A percentile compares a stretch with the other conserved stretches of the same genome.
These are phyloP conservation scores for Ardeotis arabs DNA, from an alignment of 2,113 vertebrate species.

Conservation along the genomic window DNA sequence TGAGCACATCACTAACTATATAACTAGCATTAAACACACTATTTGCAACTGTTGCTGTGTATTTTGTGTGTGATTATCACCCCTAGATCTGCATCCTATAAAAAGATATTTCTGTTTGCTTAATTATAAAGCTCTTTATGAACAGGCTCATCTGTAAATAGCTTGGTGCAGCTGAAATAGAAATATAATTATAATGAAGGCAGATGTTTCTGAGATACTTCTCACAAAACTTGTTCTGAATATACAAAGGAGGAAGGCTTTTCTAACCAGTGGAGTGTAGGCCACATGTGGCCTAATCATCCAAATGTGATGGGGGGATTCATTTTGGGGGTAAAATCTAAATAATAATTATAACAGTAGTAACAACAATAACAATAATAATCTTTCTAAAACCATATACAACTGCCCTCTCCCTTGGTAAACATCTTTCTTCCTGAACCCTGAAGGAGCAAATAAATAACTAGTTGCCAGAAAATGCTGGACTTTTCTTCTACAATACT, in stretches of 20 bases:
- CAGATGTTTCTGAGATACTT: constrained; percentile 85
- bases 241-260: constrained; percentile 73
- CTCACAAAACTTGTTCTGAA: constrained; percentile 77
- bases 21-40: constrained; percentile 83
- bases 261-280: constrained; percentile 25
- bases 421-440: neutral
- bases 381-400: neutral
- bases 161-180: constrained; percentile 86
- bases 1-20: constrained; percentile 81
- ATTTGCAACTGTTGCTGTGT: constrained; percentile 87
- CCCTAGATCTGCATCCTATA: constrained; percentile 85
- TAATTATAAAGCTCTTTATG: constrained; percentile 89
- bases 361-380: neutral
- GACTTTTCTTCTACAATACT: neutral
- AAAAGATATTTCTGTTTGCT: constrained; percentile 90
- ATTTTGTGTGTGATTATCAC: constrained; percentile 86
- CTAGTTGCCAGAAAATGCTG: neutral
- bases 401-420: neutral
- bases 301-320: neutral
- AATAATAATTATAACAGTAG: neutral
- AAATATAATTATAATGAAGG: constrained; percentile 88
- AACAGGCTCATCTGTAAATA: constrained; percentile 86
- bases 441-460: neutral
- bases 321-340: neutral
- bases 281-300: constrained; percentile 21